Base-by-base conservation (phyloP, 1,140 invertebrate genomes). In the Tyrophagus putrescentiae region DNA sequence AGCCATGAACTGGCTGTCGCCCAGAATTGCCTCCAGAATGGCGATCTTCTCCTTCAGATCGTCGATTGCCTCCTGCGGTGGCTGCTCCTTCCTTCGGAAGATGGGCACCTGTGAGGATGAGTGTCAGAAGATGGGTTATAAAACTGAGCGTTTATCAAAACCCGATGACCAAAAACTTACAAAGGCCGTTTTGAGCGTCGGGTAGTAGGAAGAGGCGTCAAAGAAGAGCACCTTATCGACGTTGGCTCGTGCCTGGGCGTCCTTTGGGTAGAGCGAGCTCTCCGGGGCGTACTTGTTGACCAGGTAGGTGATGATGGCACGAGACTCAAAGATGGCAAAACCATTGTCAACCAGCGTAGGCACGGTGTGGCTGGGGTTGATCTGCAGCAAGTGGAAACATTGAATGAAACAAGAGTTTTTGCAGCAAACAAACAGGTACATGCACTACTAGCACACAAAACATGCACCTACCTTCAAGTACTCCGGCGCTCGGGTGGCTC, bases 211-310 rank as follows among this genome's bases (percentile, higher is more conserved):
- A 11, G 13, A n/a, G 3, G 9, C 16, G 48, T 87, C 84, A 69
- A 86, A 88, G 65, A 80, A 80, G 28, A 88, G 71, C 60, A 82
- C 73, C 64, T 83, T 80, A 68, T 87, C 80, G 11, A 88, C 76
- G 0, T 82, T 0, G 5, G 83, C 84, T 53, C 82, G 76, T 63
- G 78, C 70, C 64, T 80, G 78, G 1, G 78, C 73, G 62, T 82
- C 78, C 65, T 78, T 79, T 23, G 83, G 84, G 69, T 83, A 85
- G 27, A 85, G 72, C 72, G 66, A 79, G 13, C 77, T 79, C 9
- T 45, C 60, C 68, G 83, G 82, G 27, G 75, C 81, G 68, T 85
- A 87, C 48, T 63, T 53, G 28, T 66, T 64, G 31, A 48, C 56
- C 52, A 65, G 44, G 34, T 65, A 65, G 1, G 16, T 21, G 5